phyloP scores from a whole-genome alignment of 2,113 vertebrate species.

The Ptilorrhoa leucosticta region DNA sequence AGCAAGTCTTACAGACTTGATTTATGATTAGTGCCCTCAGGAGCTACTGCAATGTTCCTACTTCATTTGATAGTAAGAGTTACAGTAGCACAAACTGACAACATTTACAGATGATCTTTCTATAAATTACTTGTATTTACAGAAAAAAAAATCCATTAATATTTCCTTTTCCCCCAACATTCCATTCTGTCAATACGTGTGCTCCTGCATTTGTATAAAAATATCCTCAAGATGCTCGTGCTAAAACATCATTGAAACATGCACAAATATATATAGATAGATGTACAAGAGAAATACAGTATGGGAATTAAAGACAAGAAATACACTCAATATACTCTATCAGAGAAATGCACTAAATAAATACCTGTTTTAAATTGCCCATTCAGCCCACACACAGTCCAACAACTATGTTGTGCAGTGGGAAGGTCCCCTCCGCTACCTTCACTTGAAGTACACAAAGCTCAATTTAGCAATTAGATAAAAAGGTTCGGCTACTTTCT shows the following conservation, averaged over 20 bases:
- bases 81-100: neutral
- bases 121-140: neutral
- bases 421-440: neutral
- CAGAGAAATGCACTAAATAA: neutral
- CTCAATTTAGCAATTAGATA: neutral
- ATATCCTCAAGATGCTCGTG: neutral
- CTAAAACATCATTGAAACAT: neutral
- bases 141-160: neutral
- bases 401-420: rapidly evolving
- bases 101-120: neutral
- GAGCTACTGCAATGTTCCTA: neutral
- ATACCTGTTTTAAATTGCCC: neutral
- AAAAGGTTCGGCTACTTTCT: neutral
- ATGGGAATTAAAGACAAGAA: neutral
- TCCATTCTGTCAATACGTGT: neutral
- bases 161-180: neutral
- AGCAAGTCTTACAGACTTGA: neutral
- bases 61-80: neutral
- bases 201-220: neutral
- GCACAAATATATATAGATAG: neutral
- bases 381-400: neutral
- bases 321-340: neutral
- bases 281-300: neutral
- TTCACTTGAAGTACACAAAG: neutral
- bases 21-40: neutral